A percentile compares a stretch with the other conserved stretches of the same genome.
Evolutionary conservation across 2,888 invertebrate genomes (phyloP).

Genomic region (Himalopsyche kuldschensis): DNA sequence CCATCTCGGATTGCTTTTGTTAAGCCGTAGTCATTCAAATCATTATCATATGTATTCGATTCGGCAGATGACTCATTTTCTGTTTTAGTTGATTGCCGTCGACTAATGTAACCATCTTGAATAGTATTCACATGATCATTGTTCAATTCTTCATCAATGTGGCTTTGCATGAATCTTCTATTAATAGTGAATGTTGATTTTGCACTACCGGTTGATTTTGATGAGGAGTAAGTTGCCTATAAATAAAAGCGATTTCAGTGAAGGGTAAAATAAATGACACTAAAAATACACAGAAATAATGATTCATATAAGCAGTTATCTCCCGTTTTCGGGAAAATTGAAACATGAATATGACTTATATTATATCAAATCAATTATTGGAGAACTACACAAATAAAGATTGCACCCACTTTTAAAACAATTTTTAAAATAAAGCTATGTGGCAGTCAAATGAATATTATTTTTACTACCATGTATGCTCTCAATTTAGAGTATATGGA

Average conservation of each 20-base stretch:
- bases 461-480: no score
- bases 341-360: no score
- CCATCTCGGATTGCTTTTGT: conserved; percentile 62
- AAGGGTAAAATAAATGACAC: not conserved
- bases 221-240: not conserved
- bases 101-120: not conserved
- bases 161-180: conserved; percentile 14
- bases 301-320: not conserved
- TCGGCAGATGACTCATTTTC: conserved; percentile 3
- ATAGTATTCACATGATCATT: not conserved
- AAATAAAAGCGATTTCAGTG: not conserved
- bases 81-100: not conserved
- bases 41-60: conserved; percentile 38
- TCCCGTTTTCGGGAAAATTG: no score
- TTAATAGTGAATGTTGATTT: conserved; percentile 21
- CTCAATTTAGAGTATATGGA: no score
- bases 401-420: no score
- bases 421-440: no score
- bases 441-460: no score
- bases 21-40: conserved; percentile 54
- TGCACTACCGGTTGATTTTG: conserved; percentile 17
- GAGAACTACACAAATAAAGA: no score
- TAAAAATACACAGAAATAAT: not conserved
- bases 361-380: no score
- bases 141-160: not conserved